phyloP scores from a whole-genome alignment of 2,797 vertebrate genomes.

The Hipposideros larvatus region DNA sequence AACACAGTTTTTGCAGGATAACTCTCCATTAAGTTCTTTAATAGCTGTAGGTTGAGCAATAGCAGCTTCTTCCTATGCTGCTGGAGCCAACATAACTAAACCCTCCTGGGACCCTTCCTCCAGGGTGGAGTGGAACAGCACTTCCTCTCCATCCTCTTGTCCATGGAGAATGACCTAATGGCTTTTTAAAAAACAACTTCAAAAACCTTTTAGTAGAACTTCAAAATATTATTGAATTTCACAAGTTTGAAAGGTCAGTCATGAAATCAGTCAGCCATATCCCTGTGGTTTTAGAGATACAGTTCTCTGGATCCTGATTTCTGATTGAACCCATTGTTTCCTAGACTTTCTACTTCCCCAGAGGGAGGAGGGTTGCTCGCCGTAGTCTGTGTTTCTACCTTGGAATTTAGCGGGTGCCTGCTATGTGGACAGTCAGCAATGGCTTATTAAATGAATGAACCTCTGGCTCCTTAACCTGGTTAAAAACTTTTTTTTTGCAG shows the following conservation, averaged over 20 bases:
- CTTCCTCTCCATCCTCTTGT: slow-evolving; percentile 86
- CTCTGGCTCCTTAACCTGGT: background rate
- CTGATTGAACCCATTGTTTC: background rate
- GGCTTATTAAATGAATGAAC: background rate
- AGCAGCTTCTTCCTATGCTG: slow-evolving; percentile 39
- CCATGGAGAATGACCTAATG: slow-evolving; percentile 87
- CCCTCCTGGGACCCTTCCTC: slow-evolving; percentile 74
- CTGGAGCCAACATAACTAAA: slow-evolving; percentile 78
- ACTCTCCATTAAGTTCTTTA: background rate
- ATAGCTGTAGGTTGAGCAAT: background rate
- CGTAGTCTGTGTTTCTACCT: background rate
- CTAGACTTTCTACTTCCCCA: background rate
- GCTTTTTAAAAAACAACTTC: slow-evolving; percentile 82
- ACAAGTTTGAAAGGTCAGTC: slow-evolving; percentile 17
- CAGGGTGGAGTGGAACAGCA: slow-evolving; percentile 85
- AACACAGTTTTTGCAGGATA: background rate
- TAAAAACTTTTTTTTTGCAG: background rate
- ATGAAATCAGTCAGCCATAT: background rate
- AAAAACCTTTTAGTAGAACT: slow-evolving; percentile 62
- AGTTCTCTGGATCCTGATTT: background rate
- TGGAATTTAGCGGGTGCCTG: slow-evolving; percentile 6
- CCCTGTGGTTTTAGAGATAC: background rate
- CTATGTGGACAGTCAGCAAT: background rate
- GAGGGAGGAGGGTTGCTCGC: background rate
- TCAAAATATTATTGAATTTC: slow-evolving; percentile 65